Conservation (phyloP, 2,888 invertebrate species). For the Falcaria lacertinaria region DNA sequence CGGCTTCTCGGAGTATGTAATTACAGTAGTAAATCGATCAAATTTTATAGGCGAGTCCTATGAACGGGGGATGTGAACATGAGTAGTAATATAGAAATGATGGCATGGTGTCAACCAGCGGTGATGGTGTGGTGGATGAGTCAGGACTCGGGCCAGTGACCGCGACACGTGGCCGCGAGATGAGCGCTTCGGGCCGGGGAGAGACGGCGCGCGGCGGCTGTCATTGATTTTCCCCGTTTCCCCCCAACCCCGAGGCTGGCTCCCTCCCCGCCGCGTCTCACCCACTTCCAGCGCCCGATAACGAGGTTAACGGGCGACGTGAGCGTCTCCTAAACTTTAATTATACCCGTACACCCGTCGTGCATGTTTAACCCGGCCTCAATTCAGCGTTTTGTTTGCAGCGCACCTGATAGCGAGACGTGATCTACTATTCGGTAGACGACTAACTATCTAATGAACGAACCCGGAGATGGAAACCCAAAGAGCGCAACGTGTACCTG, state of each 20-base stretch:
- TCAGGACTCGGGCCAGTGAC: constrained; percentile 69
- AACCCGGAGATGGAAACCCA: constrained; percentile 49
- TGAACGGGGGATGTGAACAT: constrained; percentile 13
- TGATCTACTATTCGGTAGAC: constrained; percentile 58
- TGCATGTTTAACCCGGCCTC: constrained; percentile 77
- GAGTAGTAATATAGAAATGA: constrained; percentile 16
- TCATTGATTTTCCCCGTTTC: constrained; percentile 78
- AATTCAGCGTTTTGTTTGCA: constrained; percentile 74
- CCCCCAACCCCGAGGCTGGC: constrained; percentile 56
- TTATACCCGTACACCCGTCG: constrained; percentile 78
- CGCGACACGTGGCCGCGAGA: constrained; percentile 77
- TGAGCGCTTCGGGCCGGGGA: constrained; percentile 74
- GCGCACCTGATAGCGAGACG: constrained; percentile 69
- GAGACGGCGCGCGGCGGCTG: constrained; percentile 78
- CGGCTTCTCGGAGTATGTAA: constrained; percentile 4
- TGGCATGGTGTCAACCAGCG: constrained; percentile 19
- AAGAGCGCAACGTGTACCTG: constrained; percentile 37
- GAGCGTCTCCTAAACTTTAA: constrained; percentile 80
- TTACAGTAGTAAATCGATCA: constrained; percentile 16
- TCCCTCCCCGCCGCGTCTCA: constrained; percentile 74
- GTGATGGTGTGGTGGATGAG: constrained; percentile 28
- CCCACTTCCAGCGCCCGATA: constrained; percentile 80
- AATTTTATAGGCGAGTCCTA: constrained; percentile 12
- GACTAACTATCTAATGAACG: constrained; percentile 61
- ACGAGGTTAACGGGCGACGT: constrained; percentile 81